Percentiles rank a stretch among this genome's conserved stretches.
These are phyloP conservation scores for Caerostris darwini DNA, from an alignment of 1,140 invertebrate genomes.

Conservation along the genomic window DNA sequence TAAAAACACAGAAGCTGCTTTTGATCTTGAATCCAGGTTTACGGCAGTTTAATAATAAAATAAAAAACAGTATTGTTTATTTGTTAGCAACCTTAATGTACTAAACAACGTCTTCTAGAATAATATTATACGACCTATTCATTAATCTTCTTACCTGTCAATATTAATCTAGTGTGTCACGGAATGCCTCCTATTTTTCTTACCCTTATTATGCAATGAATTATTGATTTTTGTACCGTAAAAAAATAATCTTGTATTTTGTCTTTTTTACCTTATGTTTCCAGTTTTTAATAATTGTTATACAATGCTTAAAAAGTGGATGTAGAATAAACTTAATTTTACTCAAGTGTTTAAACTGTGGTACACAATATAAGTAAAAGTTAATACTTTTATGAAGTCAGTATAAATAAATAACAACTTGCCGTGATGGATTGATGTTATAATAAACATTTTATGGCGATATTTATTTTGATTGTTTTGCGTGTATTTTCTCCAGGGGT, in stretches of 20 bases:
- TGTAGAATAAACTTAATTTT: neutral
- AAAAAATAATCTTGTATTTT: conserved; percentile 16
- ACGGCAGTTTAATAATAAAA: neutral
- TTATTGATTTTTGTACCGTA: neutral
- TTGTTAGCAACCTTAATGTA: neutral
- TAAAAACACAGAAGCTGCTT: neutral
- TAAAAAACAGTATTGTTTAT: neutral
- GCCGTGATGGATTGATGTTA: neutral
- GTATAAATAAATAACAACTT: neutral
- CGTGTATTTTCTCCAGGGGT: too few relatives aligned
- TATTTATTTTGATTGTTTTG: too few relatives aligned
- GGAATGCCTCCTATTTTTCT: neutral
- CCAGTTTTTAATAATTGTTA: too few relatives aligned
- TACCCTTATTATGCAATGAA: neutral
- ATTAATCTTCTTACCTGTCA: conserved; percentile 13
- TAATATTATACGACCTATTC: neutral
- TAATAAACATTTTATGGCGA: too few relatives aligned
- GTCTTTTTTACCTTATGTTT: too few relatives aligned
- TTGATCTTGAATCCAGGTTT: neutral
- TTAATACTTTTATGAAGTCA: neutral
- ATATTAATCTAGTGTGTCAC: conserved; percentile 32
- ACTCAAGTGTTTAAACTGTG: neutral
- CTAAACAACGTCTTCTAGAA: neutral
- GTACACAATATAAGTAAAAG: neutral
- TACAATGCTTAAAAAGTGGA: too few relatives aligned